Base-by-base conservation (phyloP, 2,888 invertebrate genomes). In the Dione vanillae region DNA sequence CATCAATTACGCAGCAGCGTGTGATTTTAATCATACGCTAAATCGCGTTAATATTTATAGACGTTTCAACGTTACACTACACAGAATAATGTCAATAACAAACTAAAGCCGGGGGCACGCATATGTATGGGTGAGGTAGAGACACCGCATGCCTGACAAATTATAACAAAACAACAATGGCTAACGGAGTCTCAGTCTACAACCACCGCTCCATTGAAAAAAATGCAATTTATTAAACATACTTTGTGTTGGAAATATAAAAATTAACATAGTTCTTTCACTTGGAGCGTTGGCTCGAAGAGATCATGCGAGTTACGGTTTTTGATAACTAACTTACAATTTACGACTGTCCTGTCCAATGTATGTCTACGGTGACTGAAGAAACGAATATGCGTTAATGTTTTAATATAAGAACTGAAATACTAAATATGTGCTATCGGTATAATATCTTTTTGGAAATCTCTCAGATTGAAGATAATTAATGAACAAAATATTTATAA, bases 351-450 rank as follows among this genome's bases (percentile, higher is more conserved):
- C 75, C 77, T 70, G 75, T 69, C 74, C 77, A 78, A 74, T 80
- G 80, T 71, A 79, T 76, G 74, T 80, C 78, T 71, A 79, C 76
- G 76, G 70, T 71, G 72, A 79, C 76, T 78, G 76, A 78, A 78
- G 67, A 77, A 78, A 79, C 68, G 76, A 74, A 77, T 72, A 74
- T 75, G 75, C 64, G 72, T 77, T 77, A 77, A 76, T 78, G 75
- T 74, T 45, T 45, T 62, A 52, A 58, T 65, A 45, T 27, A 65
- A 37, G 49, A 69, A 56, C 40, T 40, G 27, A 65, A 65, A 45
- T 64, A 47, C 6, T 14, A 65, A 69, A 27, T 43, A 68, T 68
- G 27, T 27, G 27, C 27, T 27, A 27, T 27, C 27, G 27, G 2
- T 3, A 27, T 27, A 27, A 27, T n/a, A 27, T 27, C 27, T 27